Evolutionary conservation across 2,797 vertebrate genomes (phyloP), one percentile per base, ranked within the genome.

Genomic region (Australoheros facetus): DNA sequence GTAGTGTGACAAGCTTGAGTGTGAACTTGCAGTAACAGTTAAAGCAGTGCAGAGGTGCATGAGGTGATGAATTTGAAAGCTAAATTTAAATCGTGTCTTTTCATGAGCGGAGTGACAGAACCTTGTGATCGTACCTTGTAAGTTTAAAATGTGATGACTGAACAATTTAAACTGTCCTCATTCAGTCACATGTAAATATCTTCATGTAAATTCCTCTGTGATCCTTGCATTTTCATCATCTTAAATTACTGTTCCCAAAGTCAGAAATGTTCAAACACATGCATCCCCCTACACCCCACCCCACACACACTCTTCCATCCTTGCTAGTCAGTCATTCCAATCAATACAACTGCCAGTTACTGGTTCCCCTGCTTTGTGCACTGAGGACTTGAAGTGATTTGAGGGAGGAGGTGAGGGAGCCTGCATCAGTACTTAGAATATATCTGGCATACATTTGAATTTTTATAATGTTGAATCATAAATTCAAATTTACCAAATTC

Each of bases 401-500:
- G 45, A 74, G 17, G 32, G 48, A 71, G 23, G 54, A 34, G 62
- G 16, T 69, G 28, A 73, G 39, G 60, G 66, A 56, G 37, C 70
- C 62, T 6, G 16, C 55, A 79, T 56, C 77, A 79, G 62, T 62
- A 58, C 21, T 56, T 34, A 78, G 12, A 66, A 51, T 69, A 69
- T 45, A 19, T 70, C 48, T 80, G 42, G 75, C 73, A 53, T 28
- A 71, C 56, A 78, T 64, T 80, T 73, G 64, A 69, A 66, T 42
- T 78, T 85, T 75, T 79, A 13, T 80, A 79, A 77, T 75, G 0
- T 73, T 69, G 64, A 69, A 69, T 75, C 14, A 78, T 54, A 78
- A 69, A 82, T 80, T 85, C 56, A 83, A 53, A 81, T 85, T 56
- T 54, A 81, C 51, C n/a, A 55, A 74, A 51, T 77, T 45, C 53